Evolutionary conservation across 2,888 invertebrate genomes (phyloP).

Genomic region (Leptopterna dolabrata): DNA sequence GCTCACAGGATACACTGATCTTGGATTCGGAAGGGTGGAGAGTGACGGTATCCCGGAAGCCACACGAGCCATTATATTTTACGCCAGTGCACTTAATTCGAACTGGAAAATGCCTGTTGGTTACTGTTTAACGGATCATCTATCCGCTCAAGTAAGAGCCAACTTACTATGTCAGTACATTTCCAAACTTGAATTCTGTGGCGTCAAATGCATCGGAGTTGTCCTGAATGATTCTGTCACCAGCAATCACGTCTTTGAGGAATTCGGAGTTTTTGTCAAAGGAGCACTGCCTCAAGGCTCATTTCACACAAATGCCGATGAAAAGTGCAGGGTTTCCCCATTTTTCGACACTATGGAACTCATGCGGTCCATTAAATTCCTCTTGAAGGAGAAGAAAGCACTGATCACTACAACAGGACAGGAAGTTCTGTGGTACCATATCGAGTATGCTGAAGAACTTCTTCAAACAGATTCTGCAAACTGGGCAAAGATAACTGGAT

Average conservation of each 20-base stretch:
- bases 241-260: background rate
- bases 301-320: background rate
- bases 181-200: slow-evolving; percentile 14
- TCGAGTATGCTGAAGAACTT: background rate
- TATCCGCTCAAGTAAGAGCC: background rate
- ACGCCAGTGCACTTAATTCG: slow-evolving; percentile 20
- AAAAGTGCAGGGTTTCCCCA: background rate
- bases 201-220: slow-evolving; percentile 9
- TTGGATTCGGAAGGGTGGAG: slow-evolving; percentile 30
- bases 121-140: slow-evolving; percentile 32
- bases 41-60: slow-evolving; percentile 40
- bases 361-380: background rate
- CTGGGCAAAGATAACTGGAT: background rate
- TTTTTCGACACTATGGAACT: slow-evolving; percentile 22
- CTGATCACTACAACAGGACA: background rate
- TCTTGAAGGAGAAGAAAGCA: background rate
- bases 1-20: slow-evolving; percentile 12
- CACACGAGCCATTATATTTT: slow-evolving; percentile 43
- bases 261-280: slow-evolving; percentile 2
- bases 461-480: background rate
- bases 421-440: slow-evolving; percentile 1
- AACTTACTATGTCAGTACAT: slow-evolving; percentile 24
- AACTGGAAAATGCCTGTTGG: slow-evolving; percentile 46
- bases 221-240: background rate
- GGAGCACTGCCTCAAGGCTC: background rate